Conservation (phyloP, 2,797 vertebrate genomes). For the Nasua narica region DNA sequence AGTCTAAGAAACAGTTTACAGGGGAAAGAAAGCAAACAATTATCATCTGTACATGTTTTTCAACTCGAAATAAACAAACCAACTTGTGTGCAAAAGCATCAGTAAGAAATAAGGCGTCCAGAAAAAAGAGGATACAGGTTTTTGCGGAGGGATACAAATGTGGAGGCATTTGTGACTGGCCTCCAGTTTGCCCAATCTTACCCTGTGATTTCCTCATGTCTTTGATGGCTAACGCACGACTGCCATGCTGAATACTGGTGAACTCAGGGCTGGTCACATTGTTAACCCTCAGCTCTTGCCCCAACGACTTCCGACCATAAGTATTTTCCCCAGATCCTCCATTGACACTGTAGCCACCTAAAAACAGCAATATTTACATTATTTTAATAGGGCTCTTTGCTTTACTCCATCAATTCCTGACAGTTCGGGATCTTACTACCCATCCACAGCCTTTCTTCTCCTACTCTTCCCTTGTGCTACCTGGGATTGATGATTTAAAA, state of each 20-base stretch:
- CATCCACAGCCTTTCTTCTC: not conserved
- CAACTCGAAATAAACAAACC: not conserved
- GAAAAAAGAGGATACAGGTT: not conserved
- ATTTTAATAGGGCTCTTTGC: not conserved
- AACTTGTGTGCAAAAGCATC: not conserved
- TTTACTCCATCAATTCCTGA: constrained; percentile 10
- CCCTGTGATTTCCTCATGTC: constrained; percentile 99
- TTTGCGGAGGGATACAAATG: not conserved
- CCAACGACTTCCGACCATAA: constrained; percentile 99
- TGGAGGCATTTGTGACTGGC: not conserved
- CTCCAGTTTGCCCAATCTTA: constrained; percentile 76
- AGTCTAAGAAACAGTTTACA: not conserved
- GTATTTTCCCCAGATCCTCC: constrained; percentile 97
- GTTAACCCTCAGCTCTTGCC: constrained; percentile 99
- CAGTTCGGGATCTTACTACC: not conserved
- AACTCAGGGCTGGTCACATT: constrained; percentile 96
- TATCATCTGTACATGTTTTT: not conserved
- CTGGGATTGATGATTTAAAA: not conserved
- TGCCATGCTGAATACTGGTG: constrained; percentile 98
- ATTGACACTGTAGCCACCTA: constrained; percentile 97
- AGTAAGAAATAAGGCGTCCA: not conserved
- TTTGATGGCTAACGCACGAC: constrained; percentile 99
- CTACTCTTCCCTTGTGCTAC: not conserved
- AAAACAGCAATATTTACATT: constrained; percentile 54
- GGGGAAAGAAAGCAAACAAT: not conserved